Conservation (phyloP, 2,113 vertebrate genomes). For the Xenopus laevis region DNA sequence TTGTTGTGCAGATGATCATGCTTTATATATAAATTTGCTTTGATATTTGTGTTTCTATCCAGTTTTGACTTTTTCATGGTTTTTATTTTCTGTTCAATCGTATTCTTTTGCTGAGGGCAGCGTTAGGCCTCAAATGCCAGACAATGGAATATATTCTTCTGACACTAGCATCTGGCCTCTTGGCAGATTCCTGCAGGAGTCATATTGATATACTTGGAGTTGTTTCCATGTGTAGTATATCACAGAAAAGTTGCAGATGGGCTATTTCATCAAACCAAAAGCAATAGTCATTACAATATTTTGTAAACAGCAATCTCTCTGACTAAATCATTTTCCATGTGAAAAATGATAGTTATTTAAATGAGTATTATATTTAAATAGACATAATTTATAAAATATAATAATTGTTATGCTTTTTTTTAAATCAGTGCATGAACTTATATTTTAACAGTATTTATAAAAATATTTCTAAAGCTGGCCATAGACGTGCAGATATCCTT, state of each 20-base stretch:
- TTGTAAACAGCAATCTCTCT: conserved; percentile 57
- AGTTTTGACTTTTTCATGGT: conserved; percentile 18
- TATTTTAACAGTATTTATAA: too few relatives aligned
- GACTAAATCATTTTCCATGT: conserved; percentile 47
- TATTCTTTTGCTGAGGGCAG: conserved; percentile 57
- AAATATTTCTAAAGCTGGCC: too few relatives aligned
- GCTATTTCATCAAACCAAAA: conserved; percentile 56
- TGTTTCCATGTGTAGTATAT: conserved; percentile 62
- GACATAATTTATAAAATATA: background rate
- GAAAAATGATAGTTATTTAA: conserved; percentile 49
- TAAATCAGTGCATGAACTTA: background rate
- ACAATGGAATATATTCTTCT: conserved; percentile 68
- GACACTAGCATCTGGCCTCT: conserved; percentile 64
- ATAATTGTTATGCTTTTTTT: background rate
- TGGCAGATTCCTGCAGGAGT: conserved; percentile 62
- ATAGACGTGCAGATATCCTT: too few relatives aligned
- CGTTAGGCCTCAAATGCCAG: conserved; percentile 65
- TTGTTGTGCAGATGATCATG: too few relatives aligned
- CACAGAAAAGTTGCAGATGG: conserved; percentile 58
- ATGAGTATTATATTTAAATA: background rate
- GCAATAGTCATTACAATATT: conserved; percentile 55
- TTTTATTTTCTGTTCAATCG: conserved; percentile 48
- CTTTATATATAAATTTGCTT: too few relatives aligned
- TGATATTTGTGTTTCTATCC: too few relatives aligned
- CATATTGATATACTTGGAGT: conserved; percentile 65